phyloP scores from a whole-genome alignment of 1,140 invertebrate species.

The Ladona fulva region DNA sequence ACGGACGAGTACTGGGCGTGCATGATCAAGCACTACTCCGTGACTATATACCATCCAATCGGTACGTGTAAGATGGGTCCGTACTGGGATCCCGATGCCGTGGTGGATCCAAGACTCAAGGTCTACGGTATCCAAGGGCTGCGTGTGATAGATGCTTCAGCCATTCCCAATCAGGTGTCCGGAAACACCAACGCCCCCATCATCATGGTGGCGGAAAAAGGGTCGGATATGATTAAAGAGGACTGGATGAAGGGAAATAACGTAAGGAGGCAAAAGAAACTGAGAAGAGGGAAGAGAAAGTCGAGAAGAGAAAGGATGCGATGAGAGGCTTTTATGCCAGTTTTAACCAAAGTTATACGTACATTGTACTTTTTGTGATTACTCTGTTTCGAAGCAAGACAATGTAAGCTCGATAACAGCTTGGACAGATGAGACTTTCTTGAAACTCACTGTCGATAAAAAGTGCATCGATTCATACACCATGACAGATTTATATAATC shows the following conservation, averaged over 20 bases:
- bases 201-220: conserved; percentile 81
- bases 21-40: conserved; percentile 69
- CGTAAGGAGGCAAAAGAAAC: not conserved
- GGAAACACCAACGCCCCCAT: conserved; percentile 76
- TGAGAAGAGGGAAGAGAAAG: not conserved
- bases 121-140: conserved; percentile 72
- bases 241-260: conserved; percentile 44
- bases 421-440: no score
- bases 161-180: conserved; percentile 73
- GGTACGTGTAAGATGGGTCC: conserved; percentile 92
- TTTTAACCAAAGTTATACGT: no score
- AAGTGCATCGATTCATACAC: no score
- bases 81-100: conserved; percentile 69
- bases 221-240: conserved; percentile 71
- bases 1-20: conserved; percentile 74
- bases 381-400: no score
- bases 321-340: no score
- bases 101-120: conserved; percentile 72
- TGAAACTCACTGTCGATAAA: no score
- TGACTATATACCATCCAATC: conserved; percentile 77
- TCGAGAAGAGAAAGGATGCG: no score
- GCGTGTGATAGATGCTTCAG: conserved; percentile 75
- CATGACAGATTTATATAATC: no score
- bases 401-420: no score
- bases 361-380: no score